Percentiles rank a stretch among this genome's conserved stretches.
Conservation (phyloP, 2,113 vertebrate species). For the Brachyhypopomus gauderio region DNA sequence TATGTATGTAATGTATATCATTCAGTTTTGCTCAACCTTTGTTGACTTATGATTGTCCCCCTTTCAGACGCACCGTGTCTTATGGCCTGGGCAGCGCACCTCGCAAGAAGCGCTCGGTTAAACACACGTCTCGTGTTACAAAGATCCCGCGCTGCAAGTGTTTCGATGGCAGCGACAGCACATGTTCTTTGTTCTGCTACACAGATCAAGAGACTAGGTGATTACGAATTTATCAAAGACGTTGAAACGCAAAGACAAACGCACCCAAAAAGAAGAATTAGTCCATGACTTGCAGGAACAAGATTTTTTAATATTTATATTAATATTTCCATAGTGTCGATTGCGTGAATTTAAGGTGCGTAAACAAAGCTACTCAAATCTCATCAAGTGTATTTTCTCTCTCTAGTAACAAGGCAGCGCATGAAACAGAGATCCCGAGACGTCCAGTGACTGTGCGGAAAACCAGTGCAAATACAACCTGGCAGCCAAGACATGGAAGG, state of each 20-base stretch:
- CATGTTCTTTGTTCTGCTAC: conserved; percentile 85
- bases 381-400: conserved; percentile 33
- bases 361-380: conserved; percentile 33
- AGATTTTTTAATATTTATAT: conserved; percentile 37
- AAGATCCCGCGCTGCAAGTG: conserved; percentile 80
- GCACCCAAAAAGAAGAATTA: conserved; percentile 6
- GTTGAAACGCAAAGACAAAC: neutral
- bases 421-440: conserved; percentile 49
- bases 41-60: neutral
- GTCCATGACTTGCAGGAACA: conserved; percentile 30
- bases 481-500: conserved; percentile 53
- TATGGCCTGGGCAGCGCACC: conserved; percentile 89
- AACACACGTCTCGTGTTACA: conserved; percentile 57
- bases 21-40: too few relatives aligned
- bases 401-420: conserved; percentile 53
- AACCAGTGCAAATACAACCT: conserved; percentile 55
- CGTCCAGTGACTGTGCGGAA: conserved; percentile 48
- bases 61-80: conserved; percentile 84
- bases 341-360: conserved; percentile 17
- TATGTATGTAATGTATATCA: too few relatives aligned
- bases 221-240: too few relatives aligned
- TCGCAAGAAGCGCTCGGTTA: conserved; percentile 80
- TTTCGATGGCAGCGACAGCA: conserved; percentile 75
- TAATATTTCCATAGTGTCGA: conserved; percentile 15
- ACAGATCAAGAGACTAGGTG: conserved; percentile 27